These are phyloP conservation scores for Arrhopalites spinosus DNA, from an alignment of 2,888 invertebrate species.

Conservation along the genomic window DNA sequence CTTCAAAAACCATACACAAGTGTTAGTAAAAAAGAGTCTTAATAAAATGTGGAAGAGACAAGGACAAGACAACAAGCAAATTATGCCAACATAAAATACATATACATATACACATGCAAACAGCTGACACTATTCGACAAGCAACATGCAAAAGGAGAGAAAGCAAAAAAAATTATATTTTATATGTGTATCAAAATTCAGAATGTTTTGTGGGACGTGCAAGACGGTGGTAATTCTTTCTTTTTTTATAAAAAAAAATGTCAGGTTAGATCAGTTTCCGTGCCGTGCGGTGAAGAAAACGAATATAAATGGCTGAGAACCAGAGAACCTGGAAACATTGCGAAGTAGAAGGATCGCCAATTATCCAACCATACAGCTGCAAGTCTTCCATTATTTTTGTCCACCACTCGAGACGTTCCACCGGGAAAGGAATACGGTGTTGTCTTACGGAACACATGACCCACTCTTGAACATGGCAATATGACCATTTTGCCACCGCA, in stretches of 20 bases:
- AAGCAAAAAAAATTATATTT: neutral
- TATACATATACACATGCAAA: neutral
- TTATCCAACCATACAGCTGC: slow-evolving; percentile 99
- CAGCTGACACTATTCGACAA: neutral
- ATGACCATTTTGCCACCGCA: slow-evolving; percentile 94
- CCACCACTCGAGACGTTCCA: slow-evolving; percentile 94
- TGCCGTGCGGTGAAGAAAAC: slow-evolving; percentile 26
- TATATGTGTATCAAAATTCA: neutral
- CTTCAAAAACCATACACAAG: no score
- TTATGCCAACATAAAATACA: neutral
- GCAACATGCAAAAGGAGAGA: slow-evolving; percentile 2
- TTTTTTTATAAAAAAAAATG: neutral
- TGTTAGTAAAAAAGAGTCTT: no score
- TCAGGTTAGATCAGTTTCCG: slow-evolving; percentile 19
- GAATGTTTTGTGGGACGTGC: slow-evolving; percentile 10
- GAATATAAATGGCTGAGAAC: no score
- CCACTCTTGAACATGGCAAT: slow-evolving; percentile 91
- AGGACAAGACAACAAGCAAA: no score
- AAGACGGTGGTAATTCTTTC: neutral
- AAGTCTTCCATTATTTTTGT: slow-evolving; percentile 97
- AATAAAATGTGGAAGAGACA: no score
- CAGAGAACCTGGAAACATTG: slow-evolving; percentile 97
- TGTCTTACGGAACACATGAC: slow-evolving; percentile 95
- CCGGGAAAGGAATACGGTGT: slow-evolving; percentile 99
- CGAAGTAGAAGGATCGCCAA: slow-evolving; percentile 98